These are phyloP conservation scores for Megaustenia siamemsis DNA, from an alignment of 2,888 invertebrate genomes.

Conservation along the genomic window DNA sequence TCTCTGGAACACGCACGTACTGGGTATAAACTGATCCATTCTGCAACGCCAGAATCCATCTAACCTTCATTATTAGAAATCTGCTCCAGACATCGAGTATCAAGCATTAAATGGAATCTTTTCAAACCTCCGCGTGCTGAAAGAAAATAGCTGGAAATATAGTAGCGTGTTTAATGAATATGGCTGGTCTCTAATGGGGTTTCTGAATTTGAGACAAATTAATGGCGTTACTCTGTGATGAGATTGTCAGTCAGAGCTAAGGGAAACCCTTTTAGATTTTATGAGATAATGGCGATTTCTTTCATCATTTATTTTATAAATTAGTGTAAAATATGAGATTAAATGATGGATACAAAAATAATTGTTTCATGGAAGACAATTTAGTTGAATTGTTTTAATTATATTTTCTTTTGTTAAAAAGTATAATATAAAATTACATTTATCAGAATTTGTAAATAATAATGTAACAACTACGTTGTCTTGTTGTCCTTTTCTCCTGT, in stretches of 20 bases:
- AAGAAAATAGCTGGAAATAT: not conserved
- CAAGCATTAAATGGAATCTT: slow-evolving; percentile 16
- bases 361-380: too few species aligned
- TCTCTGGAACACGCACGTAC: not conserved
- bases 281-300: not conserved
- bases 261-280: not conserved
- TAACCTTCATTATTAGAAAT: not conserved
- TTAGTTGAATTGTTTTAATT: too few species aligned
- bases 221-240: not conserved
- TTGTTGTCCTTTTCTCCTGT: too few species aligned
- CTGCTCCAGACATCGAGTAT: slow-evolving; percentile 12
- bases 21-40: not conserved
- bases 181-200: slow-evolving; percentile 9
- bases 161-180: not conserved
- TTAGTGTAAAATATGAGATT: not conserved
- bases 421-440: too few species aligned
- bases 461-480: too few species aligned
- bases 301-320: not conserved
- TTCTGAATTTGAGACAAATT: slow-evolving; percentile 14
- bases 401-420: too few species aligned
- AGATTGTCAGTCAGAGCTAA: not conserved
- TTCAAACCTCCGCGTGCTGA: not conserved
- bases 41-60: not conserved
- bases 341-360: too few species aligned
- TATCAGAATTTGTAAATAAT: too few species aligned